Evolutionary conservation across 2,113 vertebrate species (phyloP).

Genomic region (Phalacrocorax carbo): DNA sequence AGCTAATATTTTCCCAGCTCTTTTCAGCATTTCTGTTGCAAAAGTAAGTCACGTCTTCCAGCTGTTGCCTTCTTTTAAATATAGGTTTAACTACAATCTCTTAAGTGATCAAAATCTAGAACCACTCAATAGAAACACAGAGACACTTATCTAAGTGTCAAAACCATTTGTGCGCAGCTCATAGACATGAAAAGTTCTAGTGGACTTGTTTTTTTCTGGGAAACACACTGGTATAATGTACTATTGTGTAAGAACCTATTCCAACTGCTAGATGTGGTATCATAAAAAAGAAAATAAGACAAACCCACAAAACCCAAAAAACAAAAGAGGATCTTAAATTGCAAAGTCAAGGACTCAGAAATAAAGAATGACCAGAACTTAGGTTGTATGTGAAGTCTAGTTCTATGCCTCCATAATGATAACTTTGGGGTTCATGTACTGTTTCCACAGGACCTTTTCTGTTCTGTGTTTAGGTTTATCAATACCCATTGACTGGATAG

Average conservation of each 20-base stretch:
- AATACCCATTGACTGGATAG: not conserved
- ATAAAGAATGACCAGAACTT: not conserved
- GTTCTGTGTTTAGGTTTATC: not conserved
- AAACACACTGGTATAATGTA: not conserved
- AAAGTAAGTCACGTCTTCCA: not conserved
- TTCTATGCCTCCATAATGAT: not conserved
- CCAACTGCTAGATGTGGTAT: not conserved
- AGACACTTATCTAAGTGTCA: not conserved
- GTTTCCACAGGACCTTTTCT: not conserved
- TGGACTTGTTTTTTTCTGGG: not conserved
- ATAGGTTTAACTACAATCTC: not conserved
- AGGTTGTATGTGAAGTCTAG: not conserved
- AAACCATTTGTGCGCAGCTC: not conserved
- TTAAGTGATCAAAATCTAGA: not conserved
- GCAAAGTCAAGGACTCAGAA: not conserved
- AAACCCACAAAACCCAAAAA: rapidly evolving
- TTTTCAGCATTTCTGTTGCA: not conserved
- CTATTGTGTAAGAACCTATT: not conserved
- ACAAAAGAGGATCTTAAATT: not conserved
- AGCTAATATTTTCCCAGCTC: not conserved
- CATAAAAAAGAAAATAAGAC: not conserved
- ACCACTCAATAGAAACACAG: not conserved
- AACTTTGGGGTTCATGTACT: not conserved
- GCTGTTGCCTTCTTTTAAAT: not conserved
- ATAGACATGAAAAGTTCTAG: not conserved